A percentile compares a stretch with the other conserved stretches of the same genome.
phyloP scores from a whole-genome alignment of 2,888 invertebrate genomes.

The Archips xylosteana region DNA sequence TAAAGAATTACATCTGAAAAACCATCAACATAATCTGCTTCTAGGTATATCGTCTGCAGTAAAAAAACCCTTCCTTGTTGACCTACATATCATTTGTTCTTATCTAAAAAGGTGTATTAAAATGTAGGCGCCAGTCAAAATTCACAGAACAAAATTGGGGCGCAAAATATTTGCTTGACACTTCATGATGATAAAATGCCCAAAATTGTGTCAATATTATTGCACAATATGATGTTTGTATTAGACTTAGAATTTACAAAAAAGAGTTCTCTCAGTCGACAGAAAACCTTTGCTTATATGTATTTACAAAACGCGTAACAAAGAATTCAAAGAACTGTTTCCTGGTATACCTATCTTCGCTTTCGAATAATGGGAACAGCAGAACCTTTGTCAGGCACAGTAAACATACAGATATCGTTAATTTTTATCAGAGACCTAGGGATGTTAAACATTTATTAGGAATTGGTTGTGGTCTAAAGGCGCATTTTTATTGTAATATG shows the following conservation, averaged over 20 bases:
- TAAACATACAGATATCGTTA: conserved; percentile 43
- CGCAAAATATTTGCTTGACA: conserved; percentile 29
- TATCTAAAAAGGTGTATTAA: conserved; percentile 22
- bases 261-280: neutral
- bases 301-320: conserved; percentile 52
- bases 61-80: conserved; percentile 3
- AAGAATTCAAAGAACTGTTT: conserved; percentile 64
- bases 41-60: neutral
- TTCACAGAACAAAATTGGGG: conserved; percentile 20
- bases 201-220: conserved; percentile 30
- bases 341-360: conserved; percentile 62
- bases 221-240: conserved; percentile 9
- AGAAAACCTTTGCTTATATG: neutral
- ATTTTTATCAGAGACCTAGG: conserved; percentile 23
- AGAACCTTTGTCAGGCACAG: conserved; percentile 55
- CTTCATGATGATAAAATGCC: conserved; percentile 20
- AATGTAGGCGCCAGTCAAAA: conserved; percentile 22
- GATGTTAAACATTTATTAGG: conserved; percentile 11
- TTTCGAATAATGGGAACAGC: conserved; percentile 56
- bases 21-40: no score
- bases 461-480: conserved; percentile 12
- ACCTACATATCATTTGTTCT: conserved; percentile 1
- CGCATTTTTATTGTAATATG: conserved; percentile 1
- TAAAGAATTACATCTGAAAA: no score
- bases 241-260: conserved; percentile 9